Evolutionary conservation across 2,888 invertebrate species (phyloP), one percentile per base, ranked within the genome.

Genomic region (Phortica magna): DNA sequence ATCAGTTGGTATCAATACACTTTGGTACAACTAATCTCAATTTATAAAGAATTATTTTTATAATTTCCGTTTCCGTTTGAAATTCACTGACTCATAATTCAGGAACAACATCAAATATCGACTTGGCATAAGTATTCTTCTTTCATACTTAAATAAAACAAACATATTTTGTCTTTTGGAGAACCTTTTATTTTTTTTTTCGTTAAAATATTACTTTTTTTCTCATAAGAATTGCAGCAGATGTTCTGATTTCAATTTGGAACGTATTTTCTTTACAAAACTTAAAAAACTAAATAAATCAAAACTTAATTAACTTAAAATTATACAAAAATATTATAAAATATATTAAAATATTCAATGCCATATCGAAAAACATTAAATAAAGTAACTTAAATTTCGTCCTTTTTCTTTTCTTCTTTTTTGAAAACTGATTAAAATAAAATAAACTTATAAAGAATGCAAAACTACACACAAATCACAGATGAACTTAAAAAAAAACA

Each of bases 401-500:
- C 5, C 31, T n/a, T 74, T 42, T 78, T 53, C 39, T 39, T n/a
- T 41, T n/a, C n/a, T n/a, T 68, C 19, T 68, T 55, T 59, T 57
- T 41, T 55, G 55, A 39, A 39, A n/a, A 31, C 43, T 14, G 7
- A 71, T 14, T 71, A 6, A 65, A 39, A n/a, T 65, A 39, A 65
- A 5, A n/a, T 39, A 73, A 81, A 83, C 85, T 77, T 80, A 81
- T 76, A 83, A 74, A 83, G 80, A 83, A 78, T 81, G 80, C 48
- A 71, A 41, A 59, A 64, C 31, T 81, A 88, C 84, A 81, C 79
- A 78, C 82, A 76, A 89, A 87, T 87, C 86, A 87, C 86, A 87
- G 86, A 88, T 88, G 87, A 87, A 88, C 89, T 89, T 89, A 88
- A 88, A 72, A 86, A 81, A 83, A 77, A 81, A 83, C 76, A 81